A percentile compares a stretch with the other conserved stretches of the same genome.
Evolutionary conservation across 2,797 vertebrate species (phyloP).

Genomic region (Calcarius lapponicus): DNA sequence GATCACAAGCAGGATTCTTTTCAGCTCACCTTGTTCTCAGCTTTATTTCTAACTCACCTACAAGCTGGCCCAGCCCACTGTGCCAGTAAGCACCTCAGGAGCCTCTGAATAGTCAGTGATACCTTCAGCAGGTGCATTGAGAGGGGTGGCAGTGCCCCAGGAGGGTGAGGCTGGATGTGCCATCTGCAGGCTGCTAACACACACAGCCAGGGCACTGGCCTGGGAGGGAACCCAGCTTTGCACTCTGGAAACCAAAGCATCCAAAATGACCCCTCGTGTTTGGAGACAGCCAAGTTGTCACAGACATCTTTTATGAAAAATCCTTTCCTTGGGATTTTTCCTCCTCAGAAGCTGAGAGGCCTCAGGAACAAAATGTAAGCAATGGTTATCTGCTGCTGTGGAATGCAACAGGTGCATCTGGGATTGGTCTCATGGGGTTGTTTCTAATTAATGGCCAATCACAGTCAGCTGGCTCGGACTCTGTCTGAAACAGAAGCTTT

Average conservation of each 20-base stretch:
- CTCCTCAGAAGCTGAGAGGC: no score
- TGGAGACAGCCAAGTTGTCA: neutral
- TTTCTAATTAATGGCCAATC: no score
- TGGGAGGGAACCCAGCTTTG: neutral
- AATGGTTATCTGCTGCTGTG: no score
- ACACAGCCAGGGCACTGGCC: neutral
- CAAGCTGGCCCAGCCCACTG: fast-evolving
- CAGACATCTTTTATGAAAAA: no score
- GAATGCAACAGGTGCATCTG: no score
- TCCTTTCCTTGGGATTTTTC: no score
- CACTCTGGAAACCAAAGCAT: neutral
- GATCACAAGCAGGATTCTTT: neutral
- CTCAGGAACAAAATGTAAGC: no score
- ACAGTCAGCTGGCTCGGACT: no score
- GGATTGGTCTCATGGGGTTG: no score
- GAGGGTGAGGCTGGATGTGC: neutral
- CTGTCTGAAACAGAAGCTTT: no score
- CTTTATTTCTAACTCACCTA: neutral
- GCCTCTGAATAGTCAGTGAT: neutral
- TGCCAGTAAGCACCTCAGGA: neutral
- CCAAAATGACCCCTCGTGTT: neutral
- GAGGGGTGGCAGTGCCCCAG: neutral
- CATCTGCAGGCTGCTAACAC: neutral
- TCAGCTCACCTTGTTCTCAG: neutral
- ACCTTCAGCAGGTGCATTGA: neutral